Base-by-base conservation (phyloP, 2,888 invertebrate species). In the Amphipoea oculea region DNA sequence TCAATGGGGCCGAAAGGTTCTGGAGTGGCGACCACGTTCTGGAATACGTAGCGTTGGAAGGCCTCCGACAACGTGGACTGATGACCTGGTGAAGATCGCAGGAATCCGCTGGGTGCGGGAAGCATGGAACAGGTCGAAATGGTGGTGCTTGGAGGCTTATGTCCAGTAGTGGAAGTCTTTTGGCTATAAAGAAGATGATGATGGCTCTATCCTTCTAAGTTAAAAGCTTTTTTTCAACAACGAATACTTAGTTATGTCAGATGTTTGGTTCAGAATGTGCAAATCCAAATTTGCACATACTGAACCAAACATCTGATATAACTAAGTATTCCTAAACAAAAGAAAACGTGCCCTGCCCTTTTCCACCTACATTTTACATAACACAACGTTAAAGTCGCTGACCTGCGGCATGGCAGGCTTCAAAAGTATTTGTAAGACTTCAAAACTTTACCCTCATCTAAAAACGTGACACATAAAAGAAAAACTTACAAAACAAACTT, bases 351-450 rank as follows among this genome's bases (percentile, higher is more conserved):
- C 4, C 4, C 4, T 12, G 14, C 45, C 11, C 11, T 67, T 60
- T 81, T 14, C 66, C 82, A 23, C 72, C n/a, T 4, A 51, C 12
- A 62, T 78, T 81, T 79, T 70, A 67, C 51, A 45, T 74, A 73
- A 83, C 14, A n/a, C 6, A 57, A 60, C 48, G 7, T 29, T 29
- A 14, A 75, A 63, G 81, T 76, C 69, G 75, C 75, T 76, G 75
- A 81, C 82, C 75, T 67, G 63, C 4, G 48, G 17, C 4, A 63
- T 4, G 48, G 17, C 4, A 63, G 23, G 60, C 54, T 65, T 84
- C 14, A 1, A 76, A 76, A 71, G 60, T 60, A 65, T 81, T 85
- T 67, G 17, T 85, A 85, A 62, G 88, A 54, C 63, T 85, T 85
- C 84, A n/a, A 29, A 85, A 73, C 75, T 84, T 73, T 42, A 60